A percentile compares a stretch with the other conserved stretches of the same genome.
These are phyloP conservation scores for Silurus meridionalis DNA, from an alignment of 2,113 vertebrate species.

Conservation along the genomic window DNA sequence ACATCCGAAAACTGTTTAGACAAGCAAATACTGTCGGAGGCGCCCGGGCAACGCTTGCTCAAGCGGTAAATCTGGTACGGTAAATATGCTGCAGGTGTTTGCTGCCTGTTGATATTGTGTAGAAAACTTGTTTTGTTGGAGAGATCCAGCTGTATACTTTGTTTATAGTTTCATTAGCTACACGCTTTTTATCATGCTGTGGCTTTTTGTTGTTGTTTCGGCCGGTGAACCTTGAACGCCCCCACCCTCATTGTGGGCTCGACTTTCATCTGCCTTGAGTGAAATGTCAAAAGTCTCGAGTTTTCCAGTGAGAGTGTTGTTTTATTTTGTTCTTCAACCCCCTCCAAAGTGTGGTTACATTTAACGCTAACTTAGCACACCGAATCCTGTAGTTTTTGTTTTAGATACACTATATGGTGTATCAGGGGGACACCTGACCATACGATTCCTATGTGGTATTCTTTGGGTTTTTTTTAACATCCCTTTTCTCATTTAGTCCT, in stretches of 20 bases:
- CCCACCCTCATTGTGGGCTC: background rate
- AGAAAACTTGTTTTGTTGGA: no score
- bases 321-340: background rate
- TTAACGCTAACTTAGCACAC: background rate
- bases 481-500: no score
- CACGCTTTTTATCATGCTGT: background rate
- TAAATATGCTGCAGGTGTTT: no score
- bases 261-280: background rate
- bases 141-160: background rate
- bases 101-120: background rate
- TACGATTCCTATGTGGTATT: no score
- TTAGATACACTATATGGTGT: no score
- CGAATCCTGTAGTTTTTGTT: background rate
- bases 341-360: background rate
- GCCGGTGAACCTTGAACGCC: background rate
- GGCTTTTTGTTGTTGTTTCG: background rate
- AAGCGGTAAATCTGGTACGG: background rate
- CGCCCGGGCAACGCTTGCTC: background rate
- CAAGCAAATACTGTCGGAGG: background rate
- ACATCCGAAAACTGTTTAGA: background rate
- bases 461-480: no score
- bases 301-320: background rate
- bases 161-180: background rate
- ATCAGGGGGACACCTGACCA: no score
- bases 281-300: slow-evolving; percentile 38